Evolutionary conservation across 1,140 invertebrate genomes (phyloP).

Genomic region (Ctenoplectra terminalis): DNA sequence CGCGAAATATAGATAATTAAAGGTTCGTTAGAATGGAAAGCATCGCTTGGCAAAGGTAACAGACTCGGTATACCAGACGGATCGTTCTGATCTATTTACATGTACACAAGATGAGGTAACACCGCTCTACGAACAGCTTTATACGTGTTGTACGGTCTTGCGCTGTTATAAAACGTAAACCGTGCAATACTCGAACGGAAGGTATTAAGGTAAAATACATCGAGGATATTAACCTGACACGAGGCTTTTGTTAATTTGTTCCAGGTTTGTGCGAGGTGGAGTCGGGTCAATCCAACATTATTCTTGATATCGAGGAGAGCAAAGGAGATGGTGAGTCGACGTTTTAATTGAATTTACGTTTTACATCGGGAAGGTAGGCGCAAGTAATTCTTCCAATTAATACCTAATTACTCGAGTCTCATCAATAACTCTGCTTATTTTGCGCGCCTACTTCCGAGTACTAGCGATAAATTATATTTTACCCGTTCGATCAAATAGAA

Average conservation of each 20-base stretch:
- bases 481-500: no score
- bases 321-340: constrained; percentile 89
- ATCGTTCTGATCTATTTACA: neutral
- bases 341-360: constrained; percentile 3
- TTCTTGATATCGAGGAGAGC: constrained; percentile 95
- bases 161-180: neutral
- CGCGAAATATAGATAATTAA: constrained; percentile 8
- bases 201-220: constrained; percentile 8
- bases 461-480: no score
- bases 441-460: neutral
- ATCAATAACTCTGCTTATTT: neutral
- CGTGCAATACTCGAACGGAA: neutral
- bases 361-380: neutral
- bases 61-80: neutral
- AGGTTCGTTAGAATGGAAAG: neutral
- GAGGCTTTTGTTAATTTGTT: constrained; percentile 74
- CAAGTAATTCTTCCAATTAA: neutral
- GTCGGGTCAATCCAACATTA: constrained; percentile 93
- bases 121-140: neutral
- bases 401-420: neutral
- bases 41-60: neutral
- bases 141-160: neutral
- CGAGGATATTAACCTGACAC: neutral
- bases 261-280: constrained; percentile 92
- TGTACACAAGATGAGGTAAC: neutral